These are phyloP conservation scores for Heliconius hermathena DNA, from an alignment of 1,140 invertebrate genomes.

Conservation along the genomic window DNA sequence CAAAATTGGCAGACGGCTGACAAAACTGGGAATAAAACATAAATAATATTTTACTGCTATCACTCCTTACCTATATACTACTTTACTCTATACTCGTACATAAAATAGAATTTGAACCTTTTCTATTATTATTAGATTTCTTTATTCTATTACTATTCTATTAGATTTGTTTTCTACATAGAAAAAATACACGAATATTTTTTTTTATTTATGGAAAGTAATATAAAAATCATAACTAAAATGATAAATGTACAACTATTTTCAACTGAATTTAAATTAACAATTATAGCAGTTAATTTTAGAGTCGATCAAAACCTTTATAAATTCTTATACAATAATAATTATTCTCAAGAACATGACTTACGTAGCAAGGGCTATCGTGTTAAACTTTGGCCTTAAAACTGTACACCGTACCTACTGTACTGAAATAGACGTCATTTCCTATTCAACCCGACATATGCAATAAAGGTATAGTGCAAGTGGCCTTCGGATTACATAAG, in stretches of 20 bases:
- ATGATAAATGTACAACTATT: neutral
- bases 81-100: no score
- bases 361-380: slow-evolving; percentile 24
- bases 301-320: neutral
- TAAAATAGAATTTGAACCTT: neutral
- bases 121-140: no score
- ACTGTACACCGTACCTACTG: slow-evolving; percentile 23
- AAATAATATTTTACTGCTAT: no score
- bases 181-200: no score
- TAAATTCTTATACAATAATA: slow-evolving; percentile 1
- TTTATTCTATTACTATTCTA: no score
- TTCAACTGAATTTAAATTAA: neutral
- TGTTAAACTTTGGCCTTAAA: slow-evolving; percentile 42
- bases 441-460: slow-evolving; percentile 57
- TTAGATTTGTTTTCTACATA: no score
- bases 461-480: slow-evolving; percentile 58
- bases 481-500: slow-evolving; percentile 30
- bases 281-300: neutral
- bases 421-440: slow-evolving; percentile 60
- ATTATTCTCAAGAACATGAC: neutral
- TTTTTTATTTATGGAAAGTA: neutral
- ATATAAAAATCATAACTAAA: neutral
- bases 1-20: no score
- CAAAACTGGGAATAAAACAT: no score
- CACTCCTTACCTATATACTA: no score